Evolutionary conservation across 2,888 invertebrate genomes (phyloP).

Genomic region (Lasius fuliginosus): DNA sequence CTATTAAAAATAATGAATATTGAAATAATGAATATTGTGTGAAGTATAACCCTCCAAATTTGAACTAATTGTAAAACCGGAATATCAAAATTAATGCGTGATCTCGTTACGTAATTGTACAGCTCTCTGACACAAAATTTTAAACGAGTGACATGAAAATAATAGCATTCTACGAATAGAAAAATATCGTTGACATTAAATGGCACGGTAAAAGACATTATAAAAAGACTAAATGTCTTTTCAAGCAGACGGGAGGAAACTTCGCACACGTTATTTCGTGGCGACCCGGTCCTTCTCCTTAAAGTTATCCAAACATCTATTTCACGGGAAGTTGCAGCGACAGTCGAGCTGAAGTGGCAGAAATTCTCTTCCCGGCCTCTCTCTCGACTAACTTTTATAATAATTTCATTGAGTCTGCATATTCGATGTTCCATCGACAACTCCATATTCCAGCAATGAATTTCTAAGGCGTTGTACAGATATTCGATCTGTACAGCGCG

Average conservation of each 20-base stretch:
- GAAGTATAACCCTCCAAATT: background rate
- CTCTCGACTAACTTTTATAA: conserved; percentile 53
- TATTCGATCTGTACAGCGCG: conserved; percentile 6
- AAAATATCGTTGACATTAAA: conserved; percentile 45
- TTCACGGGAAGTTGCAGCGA: conserved; percentile 51
- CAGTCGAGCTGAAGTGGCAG: conserved; percentile 55
- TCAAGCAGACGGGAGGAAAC: conserved; percentile 33
- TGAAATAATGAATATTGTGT: background rate
- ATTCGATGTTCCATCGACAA: conserved; percentile 52
- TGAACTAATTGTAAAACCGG: conserved; percentile 6
- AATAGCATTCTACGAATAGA: conserved; percentile 1
- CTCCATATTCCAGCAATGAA: conserved; percentile 52
- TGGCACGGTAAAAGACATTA: conserved; percentile 29
- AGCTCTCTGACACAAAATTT: conserved; percentile 28
- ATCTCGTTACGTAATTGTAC: conserved; percentile 18
- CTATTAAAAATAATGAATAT: background rate
- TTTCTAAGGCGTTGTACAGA: conserved; percentile 31
- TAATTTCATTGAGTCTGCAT: conserved; percentile 56
- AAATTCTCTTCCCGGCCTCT: conserved; percentile 39
- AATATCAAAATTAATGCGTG: conserved; percentile 22
- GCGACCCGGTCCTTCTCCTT: conserved; percentile 30
- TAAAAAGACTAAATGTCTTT: conserved; percentile 19
- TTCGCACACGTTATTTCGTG: conserved; percentile 54
- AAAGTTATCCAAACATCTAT: conserved; percentile 57
- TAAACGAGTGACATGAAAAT: conserved; percentile 34